These are phyloP conservation scores for Peromyscus attwateri DNA, from an alignment of 2,797 vertebrate species.

Conservation along the genomic window DNA sequence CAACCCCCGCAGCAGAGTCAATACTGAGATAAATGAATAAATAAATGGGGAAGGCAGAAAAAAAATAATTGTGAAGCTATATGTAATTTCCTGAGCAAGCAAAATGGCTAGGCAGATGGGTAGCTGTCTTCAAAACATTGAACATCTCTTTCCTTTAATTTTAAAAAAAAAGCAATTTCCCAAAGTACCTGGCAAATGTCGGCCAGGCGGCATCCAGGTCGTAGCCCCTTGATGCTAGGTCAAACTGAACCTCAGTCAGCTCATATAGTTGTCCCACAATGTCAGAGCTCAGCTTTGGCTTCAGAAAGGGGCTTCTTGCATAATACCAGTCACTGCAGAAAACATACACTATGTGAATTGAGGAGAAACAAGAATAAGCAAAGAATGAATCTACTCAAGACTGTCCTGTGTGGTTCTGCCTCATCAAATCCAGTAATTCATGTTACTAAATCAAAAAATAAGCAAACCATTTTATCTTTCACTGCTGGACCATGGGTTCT, in stretches of 20 bases:
- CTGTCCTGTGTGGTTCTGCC: neutral
- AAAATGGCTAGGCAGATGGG: neutral
- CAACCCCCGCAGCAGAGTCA: neutral
- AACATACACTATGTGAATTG: neutral
- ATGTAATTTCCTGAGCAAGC: neutral
- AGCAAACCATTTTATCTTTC: neutral
- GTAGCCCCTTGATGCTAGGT: conserved; percentile 95
- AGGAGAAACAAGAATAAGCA: neutral
- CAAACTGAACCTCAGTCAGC: conserved; percentile 97
- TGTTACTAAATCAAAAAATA: neutral
- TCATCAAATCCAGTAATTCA: neutral
- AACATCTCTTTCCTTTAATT: neutral
- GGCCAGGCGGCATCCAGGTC: conserved; percentile 98
- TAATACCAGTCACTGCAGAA: conserved; percentile 96
- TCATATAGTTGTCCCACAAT: conserved; percentile 96
- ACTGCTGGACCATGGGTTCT: neutral
- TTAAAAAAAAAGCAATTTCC: conserved; percentile 13
- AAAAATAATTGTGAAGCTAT: neutral
- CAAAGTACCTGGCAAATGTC: conserved; percentile 94
- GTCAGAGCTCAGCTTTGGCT: conserved; percentile 93
- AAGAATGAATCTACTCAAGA: neutral
- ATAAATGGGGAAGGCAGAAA: neutral
- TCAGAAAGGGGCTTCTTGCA: conserved; percentile 95
- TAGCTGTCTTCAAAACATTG: neutral
- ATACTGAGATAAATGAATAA: neutral